Conservation (phyloP, 2,888 invertebrate genomes). For the Morpho deidamia region DNA sequence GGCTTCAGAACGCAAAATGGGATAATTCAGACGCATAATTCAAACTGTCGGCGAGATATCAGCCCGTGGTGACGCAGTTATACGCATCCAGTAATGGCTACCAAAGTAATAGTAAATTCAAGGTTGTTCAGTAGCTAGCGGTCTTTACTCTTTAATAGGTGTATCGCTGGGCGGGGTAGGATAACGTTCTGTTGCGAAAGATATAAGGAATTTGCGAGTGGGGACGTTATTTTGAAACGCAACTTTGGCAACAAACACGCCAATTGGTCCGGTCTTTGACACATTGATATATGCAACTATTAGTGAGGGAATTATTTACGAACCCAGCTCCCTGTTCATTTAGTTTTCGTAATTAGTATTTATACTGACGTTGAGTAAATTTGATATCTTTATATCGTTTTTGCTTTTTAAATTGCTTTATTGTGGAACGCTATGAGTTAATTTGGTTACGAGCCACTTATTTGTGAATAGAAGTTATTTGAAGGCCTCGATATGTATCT, state of each 20-base stretch:
- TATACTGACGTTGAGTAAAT: slow-evolving; percentile 32
- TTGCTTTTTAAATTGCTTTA: neutral
- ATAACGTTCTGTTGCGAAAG: slow-evolving; percentile 50
- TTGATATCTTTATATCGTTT: slow-evolving; percentile 23
- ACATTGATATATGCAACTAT: slow-evolving; percentile 63
- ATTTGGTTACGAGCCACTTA: neutral
- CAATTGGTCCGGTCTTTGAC: slow-evolving; percentile 71
- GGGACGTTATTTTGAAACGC: slow-evolving; percentile 52
- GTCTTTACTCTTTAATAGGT: slow-evolving; percentile 50
- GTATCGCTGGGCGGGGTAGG: slow-evolving; percentile 61
- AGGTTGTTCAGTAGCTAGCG: slow-evolving; percentile 70
- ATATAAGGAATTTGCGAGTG: slow-evolving; percentile 51
- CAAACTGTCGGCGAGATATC: slow-evolving; percentile 64
- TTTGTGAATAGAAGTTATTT: slow-evolving; percentile 13
- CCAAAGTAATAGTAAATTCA: slow-evolving; percentile 56
- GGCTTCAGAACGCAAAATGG: slow-evolving; percentile 54
- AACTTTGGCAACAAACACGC: slow-evolving; percentile 52
- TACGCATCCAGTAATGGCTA: slow-evolving; percentile 48
- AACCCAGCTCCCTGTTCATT: slow-evolving; percentile 32
- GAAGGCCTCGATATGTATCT: slow-evolving; percentile 21
- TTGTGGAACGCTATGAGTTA: neutral
- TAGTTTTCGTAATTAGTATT: slow-evolving; percentile 31
- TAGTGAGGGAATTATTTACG: slow-evolving; percentile 39
- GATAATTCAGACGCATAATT: slow-evolving; percentile 64
- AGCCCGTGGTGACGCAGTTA: slow-evolving; percentile 60